Percentiles rank a stretch among this genome's conserved stretches.
These are phyloP conservation scores for Climacteris rufus DNA, from an alignment of 2,113 vertebrate genomes.

Conservation along the genomic window DNA sequence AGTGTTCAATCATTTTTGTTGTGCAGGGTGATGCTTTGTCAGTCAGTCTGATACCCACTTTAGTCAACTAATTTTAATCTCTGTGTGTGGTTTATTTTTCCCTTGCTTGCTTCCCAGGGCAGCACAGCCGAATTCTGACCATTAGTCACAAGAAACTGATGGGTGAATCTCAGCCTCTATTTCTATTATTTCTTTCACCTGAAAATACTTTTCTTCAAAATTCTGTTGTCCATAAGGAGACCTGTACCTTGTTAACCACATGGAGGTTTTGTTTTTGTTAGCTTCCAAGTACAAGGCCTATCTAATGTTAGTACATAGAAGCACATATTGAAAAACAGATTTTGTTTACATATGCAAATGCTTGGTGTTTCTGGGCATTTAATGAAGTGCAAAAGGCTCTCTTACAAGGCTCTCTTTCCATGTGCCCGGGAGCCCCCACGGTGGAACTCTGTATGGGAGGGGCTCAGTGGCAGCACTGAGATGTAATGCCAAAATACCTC, in stretches of 20 bases:
- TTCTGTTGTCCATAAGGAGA: neutral
- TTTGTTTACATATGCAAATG: neutral
- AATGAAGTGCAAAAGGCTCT: neutral
- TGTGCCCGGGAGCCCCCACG: fast-evolving
- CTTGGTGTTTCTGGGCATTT: neutral
- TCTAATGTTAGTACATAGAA: neutral
- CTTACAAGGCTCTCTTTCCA: neutral
- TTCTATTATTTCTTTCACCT: neutral
- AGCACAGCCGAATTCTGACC: neutral
- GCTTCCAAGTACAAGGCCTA: neutral
- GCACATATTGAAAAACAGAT: neutral
- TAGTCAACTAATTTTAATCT: neutral
- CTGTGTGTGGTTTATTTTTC: neutral
- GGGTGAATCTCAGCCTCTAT: neutral
- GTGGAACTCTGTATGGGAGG: neutral
- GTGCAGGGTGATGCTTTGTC: neutral
- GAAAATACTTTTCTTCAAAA: neutral
- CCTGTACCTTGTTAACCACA: neutral
- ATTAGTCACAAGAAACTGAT: neutral
- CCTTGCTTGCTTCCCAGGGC: neutral
- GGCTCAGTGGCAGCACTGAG: neutral
- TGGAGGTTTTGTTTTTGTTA: neutral
- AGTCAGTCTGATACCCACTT: neutral
- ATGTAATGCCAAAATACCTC: neutral
- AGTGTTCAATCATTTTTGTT: neutral